phyloP scores from a whole-genome alignment of 2,797 vertebrate species.

The Clamator glandarius region DNA sequence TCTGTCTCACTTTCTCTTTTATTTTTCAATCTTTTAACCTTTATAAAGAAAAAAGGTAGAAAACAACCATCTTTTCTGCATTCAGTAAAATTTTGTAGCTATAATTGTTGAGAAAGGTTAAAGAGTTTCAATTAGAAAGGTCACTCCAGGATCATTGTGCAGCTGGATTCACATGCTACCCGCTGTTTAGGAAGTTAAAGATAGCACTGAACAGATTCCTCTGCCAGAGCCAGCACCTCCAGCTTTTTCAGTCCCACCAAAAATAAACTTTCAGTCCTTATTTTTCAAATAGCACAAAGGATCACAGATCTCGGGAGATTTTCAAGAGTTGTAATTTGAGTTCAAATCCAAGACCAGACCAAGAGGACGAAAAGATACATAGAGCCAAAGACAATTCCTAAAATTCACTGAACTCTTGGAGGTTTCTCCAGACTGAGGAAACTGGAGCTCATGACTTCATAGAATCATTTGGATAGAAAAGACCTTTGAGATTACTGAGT shows the following conservation, averaged over 20 bases:
- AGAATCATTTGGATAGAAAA: no score
- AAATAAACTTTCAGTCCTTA: not conserved
- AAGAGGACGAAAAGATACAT: not conserved
- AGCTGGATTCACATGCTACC: not conserved
- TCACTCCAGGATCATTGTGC: not conserved
- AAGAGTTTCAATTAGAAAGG: conserved; percentile 63
- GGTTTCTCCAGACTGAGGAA: not conserved
- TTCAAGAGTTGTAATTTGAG: not conserved
- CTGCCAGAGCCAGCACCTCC: not conserved
- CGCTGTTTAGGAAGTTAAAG: not conserved
- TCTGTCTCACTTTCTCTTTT: not conserved
- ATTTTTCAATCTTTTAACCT: conserved; percentile 61
- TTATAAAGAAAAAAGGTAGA: not conserved
- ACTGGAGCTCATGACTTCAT: not conserved
- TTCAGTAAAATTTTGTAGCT: not conserved
- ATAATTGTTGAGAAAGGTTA: conserved; percentile 54
- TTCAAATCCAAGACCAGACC: not conserved
- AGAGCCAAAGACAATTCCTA: not conserved
- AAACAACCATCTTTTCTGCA: not conserved
- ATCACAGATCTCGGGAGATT: not conserved
- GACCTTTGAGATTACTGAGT: no score
- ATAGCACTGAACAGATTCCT: not conserved
- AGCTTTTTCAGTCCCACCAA: not conserved
- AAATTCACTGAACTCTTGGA: not conserved
- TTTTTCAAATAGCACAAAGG: not conserved